phyloP scores from a whole-genome alignment of 2,797 vertebrate species.

The Cuniculus paca region DNA sequence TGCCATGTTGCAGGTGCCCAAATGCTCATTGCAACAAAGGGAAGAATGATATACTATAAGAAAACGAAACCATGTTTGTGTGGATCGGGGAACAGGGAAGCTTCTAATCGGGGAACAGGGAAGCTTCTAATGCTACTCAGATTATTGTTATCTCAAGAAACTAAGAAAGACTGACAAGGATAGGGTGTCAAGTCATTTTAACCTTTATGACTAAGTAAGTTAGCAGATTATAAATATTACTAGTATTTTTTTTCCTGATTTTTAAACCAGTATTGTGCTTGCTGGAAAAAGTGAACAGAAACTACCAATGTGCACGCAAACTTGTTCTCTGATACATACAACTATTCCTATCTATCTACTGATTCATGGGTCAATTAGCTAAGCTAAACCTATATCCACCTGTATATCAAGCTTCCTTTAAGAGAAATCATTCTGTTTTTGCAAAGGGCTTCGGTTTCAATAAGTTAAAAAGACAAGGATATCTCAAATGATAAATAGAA shows the following conservation, averaged over 20 bases:
- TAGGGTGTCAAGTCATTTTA: neutral
- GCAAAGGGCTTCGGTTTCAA: conserved; percentile 43
- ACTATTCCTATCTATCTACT: neutral
- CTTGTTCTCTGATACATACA: neutral
- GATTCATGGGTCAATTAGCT: neutral
- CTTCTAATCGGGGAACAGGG: conserved; percentile 10
- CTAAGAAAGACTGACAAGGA: conserved; percentile 33
- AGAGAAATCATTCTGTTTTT: conserved; percentile 61
- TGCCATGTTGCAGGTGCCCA: neutral
- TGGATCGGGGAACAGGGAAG: neutral
- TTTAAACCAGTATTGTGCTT: conserved; percentile 29
- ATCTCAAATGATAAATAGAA: conserved; percentile 76
- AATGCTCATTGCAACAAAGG: conserved; percentile 2
- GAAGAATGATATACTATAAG: neutral
- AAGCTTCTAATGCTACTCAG: conserved; percentile 32
- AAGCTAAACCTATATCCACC: neutral
- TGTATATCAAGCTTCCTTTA: conserved; percentile 51
- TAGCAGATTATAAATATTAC: conserved; percentile 55
- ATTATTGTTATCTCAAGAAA: conserved; percentile 40
- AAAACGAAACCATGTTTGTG: conserved; percentile 44
- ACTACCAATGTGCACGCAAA: neutral
- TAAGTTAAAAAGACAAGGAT: conserved; percentile 60
- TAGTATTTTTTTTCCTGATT: conserved; percentile 49
- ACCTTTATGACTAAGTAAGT: neutral
- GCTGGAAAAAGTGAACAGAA: conserved; percentile 41